Base-by-base conservation (phyloP, 2,113 vertebrate species). In the Myotis yumanensis region DNA sequence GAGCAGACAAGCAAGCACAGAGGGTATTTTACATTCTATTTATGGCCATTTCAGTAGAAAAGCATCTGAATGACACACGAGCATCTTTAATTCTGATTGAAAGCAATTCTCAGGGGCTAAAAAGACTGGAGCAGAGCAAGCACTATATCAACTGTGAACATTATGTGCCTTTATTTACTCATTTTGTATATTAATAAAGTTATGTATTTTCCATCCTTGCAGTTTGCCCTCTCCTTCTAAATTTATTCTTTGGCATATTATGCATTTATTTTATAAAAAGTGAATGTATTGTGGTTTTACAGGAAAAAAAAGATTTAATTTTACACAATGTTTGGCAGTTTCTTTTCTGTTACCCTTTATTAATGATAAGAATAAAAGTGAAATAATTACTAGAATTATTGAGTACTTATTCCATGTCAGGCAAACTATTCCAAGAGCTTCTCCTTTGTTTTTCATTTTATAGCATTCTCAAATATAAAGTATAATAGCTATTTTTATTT, bases 391-490 rank as follows among this genome's bases (percentile, higher is more conserved):
- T 64, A 54, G 0, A 40, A 90, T 64, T 77, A 87, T 23, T 22
- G 16, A 57, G 43, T 25, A 76, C 22, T 52, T 18, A 75, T 14
- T 69, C 15, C 87, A 18, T 87, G 17, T 40, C 25, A 72, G 46
- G 46, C 5, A 32, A 64, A 69, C 9, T 80, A 54, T 66, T 88
- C 11, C 30, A 80, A 87, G 46, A 84, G 1, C 11, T 72, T 87
- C 25, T 80, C 22, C 51, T 64, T 40, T n/a, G 43, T 79, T 95
- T 46, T 7, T n/a, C 9, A 90, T 81, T 90, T 95, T 93, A 95
- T 48, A 30, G 22, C 3, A 77, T 40, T 46, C 18, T 90, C 81
- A 92, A 76, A 69, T 76, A 86, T 71, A 92, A 86, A 96, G 10
- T 76, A 46, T 57, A 62, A 14, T 54, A 43, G 57, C 30, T 85